Percentiles rank a stretch among this genome's conserved stretches.
These are phyloP conservation scores for Spilarctia lutea DNA, from an alignment of 2,888 invertebrate genomes.

Conservation along the genomic window DNA sequence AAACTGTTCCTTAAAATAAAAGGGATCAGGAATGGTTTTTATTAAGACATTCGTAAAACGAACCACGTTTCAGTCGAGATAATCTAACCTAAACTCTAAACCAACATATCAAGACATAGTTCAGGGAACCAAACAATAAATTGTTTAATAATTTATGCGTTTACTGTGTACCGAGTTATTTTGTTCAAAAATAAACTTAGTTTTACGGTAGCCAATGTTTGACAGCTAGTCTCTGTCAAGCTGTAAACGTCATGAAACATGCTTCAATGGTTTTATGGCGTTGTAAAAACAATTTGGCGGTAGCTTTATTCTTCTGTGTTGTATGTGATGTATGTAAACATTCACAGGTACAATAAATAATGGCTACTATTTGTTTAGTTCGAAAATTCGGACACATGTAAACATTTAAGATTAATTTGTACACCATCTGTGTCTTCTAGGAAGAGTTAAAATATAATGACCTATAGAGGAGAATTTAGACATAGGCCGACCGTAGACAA, in stretches of 20 bases:
- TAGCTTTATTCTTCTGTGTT: conserved; percentile 9
- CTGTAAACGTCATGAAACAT: conserved; percentile 38
- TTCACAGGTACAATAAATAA: conserved; percentile 5
- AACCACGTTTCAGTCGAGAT: no score
- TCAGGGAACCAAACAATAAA: conserved; percentile 16
- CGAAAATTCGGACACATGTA: neutral
- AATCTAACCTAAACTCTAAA: neutral
- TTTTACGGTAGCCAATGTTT: conserved; percentile 30
- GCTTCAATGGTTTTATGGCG: conserved; percentile 37
- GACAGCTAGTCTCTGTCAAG: conserved; percentile 42
- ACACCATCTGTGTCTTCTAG: neutral
- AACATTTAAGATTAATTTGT: neutral
- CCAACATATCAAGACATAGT: neutral
- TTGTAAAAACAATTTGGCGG: conserved; percentile 37
- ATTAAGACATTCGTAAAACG: neutral
- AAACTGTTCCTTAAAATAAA: neutral
- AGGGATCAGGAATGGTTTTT: neutral
- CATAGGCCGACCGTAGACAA: no score
- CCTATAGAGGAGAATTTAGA: neutral
- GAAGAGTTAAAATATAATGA: neutral
- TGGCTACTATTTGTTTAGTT: neutral
- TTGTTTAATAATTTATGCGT: conserved; percentile 22
- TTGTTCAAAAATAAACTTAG: conserved; percentile 32
- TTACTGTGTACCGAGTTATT: conserved; percentile 17
- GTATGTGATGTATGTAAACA: neutral